These are phyloP conservation scores for Poecilia gillii DNA, from an alignment of 2,797 vertebrate genomes.

Conservation along the genomic window DNA sequence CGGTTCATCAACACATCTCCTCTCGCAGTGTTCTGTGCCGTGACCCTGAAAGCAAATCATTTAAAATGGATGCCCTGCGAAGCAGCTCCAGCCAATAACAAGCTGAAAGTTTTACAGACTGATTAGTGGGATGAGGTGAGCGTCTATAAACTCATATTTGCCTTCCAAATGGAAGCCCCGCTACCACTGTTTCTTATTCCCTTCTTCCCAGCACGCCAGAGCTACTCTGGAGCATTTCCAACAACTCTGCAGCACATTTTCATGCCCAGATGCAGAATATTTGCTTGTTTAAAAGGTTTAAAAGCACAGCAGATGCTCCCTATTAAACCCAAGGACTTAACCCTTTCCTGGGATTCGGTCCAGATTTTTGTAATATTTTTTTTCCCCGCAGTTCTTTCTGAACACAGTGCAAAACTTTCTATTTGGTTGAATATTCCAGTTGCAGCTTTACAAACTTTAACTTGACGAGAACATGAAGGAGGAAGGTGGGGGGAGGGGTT, in stretches of 20 bases:
- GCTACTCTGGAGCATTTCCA: slow-evolving; percentile 56
- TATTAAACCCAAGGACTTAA: slow-evolving; percentile 51
- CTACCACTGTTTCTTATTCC: slow-evolving; percentile 7
- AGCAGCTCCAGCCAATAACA: slow-evolving; percentile 6
- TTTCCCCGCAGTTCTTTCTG: slow-evolving; percentile 20
- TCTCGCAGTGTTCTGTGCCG: background rate
- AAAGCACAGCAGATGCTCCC: slow-evolving; percentile 64
- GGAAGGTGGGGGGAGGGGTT: background rate
- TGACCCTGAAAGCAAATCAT: background rate
- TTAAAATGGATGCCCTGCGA: background rate
- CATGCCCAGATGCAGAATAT: slow-evolving; percentile 57
- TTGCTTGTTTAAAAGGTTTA: slow-evolving; percentile 53
- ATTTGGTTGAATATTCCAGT: no score
- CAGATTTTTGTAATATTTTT: slow-evolving; percentile 32
- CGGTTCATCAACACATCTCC: background rate
- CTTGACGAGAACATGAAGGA: slow-evolving; percentile 7
- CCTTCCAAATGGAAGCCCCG: slow-evolving; percentile 11
- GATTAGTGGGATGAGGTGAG: slow-evolving; percentile 19
- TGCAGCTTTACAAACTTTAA: slow-evolving; percentile 7
- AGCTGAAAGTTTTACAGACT: slow-evolving; percentile 10
- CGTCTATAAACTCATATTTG: slow-evolving; percentile 14
- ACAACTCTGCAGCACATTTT: slow-evolving; percentile 34
- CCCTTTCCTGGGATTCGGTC: slow-evolving; percentile 51
- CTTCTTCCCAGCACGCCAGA: slow-evolving; percentile 22
- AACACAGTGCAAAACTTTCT: slow-evolving; percentile 17